Base-by-base conservation (phyloP, 2,797 vertebrate species). In the Karalla daura region DNA sequence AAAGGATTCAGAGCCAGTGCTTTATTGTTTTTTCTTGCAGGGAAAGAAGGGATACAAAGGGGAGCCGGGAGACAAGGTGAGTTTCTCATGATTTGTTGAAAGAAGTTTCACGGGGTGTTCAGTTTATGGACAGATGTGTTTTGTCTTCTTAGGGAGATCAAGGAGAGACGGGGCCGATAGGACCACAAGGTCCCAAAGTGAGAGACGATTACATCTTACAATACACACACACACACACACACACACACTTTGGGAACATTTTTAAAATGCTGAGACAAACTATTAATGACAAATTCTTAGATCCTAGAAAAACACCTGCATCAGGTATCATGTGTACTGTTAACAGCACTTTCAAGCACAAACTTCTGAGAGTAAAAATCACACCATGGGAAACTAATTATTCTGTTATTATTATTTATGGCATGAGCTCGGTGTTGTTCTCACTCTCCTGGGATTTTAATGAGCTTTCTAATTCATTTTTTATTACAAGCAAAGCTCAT, bases 41-140 rank as follows among this genome's bases (percentile, higher is more conserved):
- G 96, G 95, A 21, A 95, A 95, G 86, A 94, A 92, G 70, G 95
- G 95, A 62, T 58, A 91, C 55, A 93, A 93, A 85, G 95, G 95
- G 25, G 88, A 94, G 12, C 90, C 88, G 73, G 95, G 95, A 7
- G 88, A 93, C 78, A 96, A 95, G 94, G 95, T 95, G 78, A 91
- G 87, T 51, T 66, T 50, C 66, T 43, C 53, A n/a, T n/a, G n/a
- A n/a, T n/a, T n/a, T n/a, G n/a, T n/a, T 30, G 11, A 62, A 62
- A 30, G 1, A 55, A 28, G 7, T 44, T 63, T 41, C 55, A 7
- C n/a, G n/a, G n/a, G 33, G 17, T 30, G 24, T 54, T 10, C 32
- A 61, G 36, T 25, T 17, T 7, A 28, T 20, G 50, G 30, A 20
- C 5, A 1, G 0, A 17, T 21, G 43, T 77, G 21, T n/a, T n/a